These are phyloP conservation scores for Carassius gibelio DNA, from an alignment of 2,113 vertebrate species.

Conservation along the genomic window DNA sequence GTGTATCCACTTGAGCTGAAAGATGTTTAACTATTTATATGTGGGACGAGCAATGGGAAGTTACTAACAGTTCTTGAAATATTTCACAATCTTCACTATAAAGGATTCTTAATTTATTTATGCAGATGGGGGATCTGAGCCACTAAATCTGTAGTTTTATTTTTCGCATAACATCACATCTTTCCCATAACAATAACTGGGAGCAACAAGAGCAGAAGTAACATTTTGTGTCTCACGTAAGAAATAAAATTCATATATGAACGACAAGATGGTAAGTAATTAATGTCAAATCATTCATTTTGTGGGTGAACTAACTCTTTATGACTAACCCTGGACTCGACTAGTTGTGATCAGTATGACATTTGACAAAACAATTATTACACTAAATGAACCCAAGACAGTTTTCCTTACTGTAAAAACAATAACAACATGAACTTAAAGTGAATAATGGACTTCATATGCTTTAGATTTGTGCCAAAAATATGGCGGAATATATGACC, in stretches of 20 bases:
- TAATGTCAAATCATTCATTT: background rate
- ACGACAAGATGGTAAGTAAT: background rate
- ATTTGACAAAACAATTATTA: background rate
- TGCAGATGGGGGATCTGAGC: background rate
- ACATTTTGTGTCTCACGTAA: background rate
- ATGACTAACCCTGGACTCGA: background rate
- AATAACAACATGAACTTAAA: background rate
- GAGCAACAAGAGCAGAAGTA: background rate
- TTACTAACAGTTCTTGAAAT: background rate
- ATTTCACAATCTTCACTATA: constrained; percentile 6
- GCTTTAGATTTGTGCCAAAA: background rate
- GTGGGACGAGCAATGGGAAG: background rate
- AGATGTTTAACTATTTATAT: constrained; percentile 32
- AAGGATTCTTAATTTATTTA: constrained; percentile 12
- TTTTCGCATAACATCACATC: no score
- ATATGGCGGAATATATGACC: background rate
- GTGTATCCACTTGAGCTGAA: constrained; percentile 24
- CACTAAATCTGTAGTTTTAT: background rate
- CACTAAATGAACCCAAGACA: background rate
- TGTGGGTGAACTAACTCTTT: background rate
- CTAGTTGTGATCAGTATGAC: background rate
- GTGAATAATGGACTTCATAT: background rate
- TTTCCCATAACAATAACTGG: constrained; percentile 3
- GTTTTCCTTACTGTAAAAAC: background rate
- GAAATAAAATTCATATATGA: background rate